A percentile compares a stretch with the other conserved stretches of the same genome.
Evolutionary conservation across 2,113 vertebrate species (phyloP).

Genomic region (Thinocorus orbignyianus): DNA sequence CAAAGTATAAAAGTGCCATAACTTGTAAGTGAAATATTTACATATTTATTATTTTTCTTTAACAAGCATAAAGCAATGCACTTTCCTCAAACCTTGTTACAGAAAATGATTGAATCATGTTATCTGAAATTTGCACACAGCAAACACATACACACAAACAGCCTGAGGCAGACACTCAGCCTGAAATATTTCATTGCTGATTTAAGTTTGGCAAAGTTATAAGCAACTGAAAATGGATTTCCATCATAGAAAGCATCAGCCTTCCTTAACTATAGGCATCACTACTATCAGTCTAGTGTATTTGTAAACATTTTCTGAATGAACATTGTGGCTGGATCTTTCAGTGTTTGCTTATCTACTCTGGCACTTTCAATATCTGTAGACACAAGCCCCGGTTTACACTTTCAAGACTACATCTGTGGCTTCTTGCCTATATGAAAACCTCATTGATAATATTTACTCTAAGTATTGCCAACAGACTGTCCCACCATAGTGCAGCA

Average conservation of each 20-base stretch:
- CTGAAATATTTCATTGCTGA: neutral
- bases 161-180: neutral
- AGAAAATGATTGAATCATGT: constrained; percentile 12
- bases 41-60: constrained; percentile 10
- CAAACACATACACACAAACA: neutral
- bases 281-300: neutral
- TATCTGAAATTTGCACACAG: constrained; percentile 10
- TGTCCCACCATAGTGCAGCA: neutral
- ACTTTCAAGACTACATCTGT: neutral
- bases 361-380: neutral
- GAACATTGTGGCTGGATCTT: neutral
- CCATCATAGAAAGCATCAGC: neutral
- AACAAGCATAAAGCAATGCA: neutral
- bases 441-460: neutral
- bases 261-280: neutral
- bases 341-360: neutral
- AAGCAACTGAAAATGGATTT: neutral
- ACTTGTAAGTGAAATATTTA: constrained; percentile 16
- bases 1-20: neutral
- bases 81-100: neutral
- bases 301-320: neutral
- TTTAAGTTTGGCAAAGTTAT: neutral
- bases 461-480: neutral
- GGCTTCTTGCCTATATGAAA: neutral
- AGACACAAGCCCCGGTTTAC: neutral